Base-by-base conservation (phyloP, 2,113 vertebrate species). In the Ginglymostoma cirratum region DNA sequence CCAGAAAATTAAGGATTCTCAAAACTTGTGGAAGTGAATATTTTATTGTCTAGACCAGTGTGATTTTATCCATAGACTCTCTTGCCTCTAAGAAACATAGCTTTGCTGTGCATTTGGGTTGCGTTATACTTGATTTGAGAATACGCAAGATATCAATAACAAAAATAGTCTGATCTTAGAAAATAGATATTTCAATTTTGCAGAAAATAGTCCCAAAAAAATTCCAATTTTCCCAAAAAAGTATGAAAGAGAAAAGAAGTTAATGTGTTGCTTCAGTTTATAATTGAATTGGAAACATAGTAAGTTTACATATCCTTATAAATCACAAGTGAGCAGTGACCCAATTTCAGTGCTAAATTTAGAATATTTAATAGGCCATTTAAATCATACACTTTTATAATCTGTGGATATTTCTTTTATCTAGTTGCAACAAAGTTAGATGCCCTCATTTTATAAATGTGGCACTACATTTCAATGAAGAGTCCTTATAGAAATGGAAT, bases 371-470 rank as follows among this genome's bases (percentile, higher is more conserved):
- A 72, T 95, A 30, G 93, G 93, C 70, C 38, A 48, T 69, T 95
- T 95, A 72, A 95, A 72, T 94, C 45, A 94, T 95, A 14, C 69
- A 95, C 72, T 95, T 95, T 95, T 15, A 95, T 48, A 76, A 95
- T 45, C 66, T 72, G 27, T 21, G 48, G 23, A 89, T 24, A 34
- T 89, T 69, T 45, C 19, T 48, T 61, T 94, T 69, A 70, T 48
- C 48, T 70, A 45, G 67, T 10, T 94, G 23, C 48, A 24, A 70
- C 5, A 66, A 34, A 66, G 21, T 92, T 66, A 66, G 89, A 66
- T 66, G 15, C 34, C 21, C 65, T 92, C 30, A 38, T 92, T 93
- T 19, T 19, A 38, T 66, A 61, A 67, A 93, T n/a, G 65, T 17
- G n/a, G 12, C 12, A 65, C 52, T 65, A 65, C 87, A 65, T 90